Percentiles rank a stretch among this genome's conserved stretches.
phyloP scores from a whole-genome alignment of 1,140 invertebrate species.

The Wiebesia pumilae region DNA sequence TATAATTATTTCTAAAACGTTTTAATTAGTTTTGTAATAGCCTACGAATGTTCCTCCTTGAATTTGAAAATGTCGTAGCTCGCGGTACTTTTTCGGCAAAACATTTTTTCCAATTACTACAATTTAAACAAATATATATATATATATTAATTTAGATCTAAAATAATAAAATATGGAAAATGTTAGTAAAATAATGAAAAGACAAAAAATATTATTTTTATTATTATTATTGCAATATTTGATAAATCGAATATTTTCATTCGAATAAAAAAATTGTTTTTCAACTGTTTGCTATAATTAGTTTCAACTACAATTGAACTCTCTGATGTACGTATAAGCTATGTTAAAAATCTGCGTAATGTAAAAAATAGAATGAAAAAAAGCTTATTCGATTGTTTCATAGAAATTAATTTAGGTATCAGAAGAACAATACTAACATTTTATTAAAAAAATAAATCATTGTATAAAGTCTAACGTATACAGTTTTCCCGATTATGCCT shows the following conservation, averaged over 20 bases:
- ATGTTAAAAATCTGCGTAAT: background rate
- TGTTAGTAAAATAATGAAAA: background rate
- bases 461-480: background rate
- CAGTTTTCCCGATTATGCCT: background rate
- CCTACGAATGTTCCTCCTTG: background rate
- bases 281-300: background rate
- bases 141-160: background rate
- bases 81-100: background rate
- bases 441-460: slow-evolving; percentile 3
- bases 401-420: background rate
- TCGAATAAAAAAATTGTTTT: too few relatives aligned
- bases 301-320: background rate
- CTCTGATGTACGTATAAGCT: background rate
- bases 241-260: too few relatives aligned
- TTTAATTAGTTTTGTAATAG: too few relatives aligned
- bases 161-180: background rate
- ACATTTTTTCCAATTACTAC: background rate
- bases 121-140: background rate
- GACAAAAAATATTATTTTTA: too few relatives aligned
- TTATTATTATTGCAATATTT: too few relatives aligned
- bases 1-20: background rate
- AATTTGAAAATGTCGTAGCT: background rate
- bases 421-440: background rate
- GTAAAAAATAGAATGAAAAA: background rate
- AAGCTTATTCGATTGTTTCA: background rate